Conservation (phyloP, 2,113 vertebrate species). For the Tonatia bakeri region DNA sequence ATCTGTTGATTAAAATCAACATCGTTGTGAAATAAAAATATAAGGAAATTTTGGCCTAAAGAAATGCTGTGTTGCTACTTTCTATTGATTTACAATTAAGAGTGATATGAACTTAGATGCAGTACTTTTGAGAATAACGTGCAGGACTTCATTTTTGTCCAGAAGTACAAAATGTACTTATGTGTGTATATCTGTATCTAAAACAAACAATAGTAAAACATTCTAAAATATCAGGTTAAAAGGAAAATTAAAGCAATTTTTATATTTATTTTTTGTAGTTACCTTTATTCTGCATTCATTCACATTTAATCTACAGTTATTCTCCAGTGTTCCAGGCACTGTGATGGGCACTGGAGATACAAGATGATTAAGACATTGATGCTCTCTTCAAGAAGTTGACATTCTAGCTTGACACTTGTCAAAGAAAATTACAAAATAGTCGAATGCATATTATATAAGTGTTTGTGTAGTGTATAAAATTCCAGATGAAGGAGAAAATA, state of each 20-base stretch:
- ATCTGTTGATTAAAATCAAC: slow-evolving; percentile 31
- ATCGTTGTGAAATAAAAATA: neutral
- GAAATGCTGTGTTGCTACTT: neutral
- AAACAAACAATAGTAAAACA: neutral
- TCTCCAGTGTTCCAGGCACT: neutral
- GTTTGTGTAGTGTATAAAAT: neutral
- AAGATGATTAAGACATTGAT: neutral
- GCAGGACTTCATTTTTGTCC: neutral
- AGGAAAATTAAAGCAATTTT: neutral
- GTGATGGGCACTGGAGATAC: neutral
- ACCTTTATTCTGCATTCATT: neutral
- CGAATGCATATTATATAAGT: neutral
- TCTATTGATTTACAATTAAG: neutral
- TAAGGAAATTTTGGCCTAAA: neutral
- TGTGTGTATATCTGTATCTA: neutral
- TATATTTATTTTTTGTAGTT: neutral
- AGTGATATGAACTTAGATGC: neutral
- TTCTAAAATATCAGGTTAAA: neutral
- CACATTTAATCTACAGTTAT: neutral
- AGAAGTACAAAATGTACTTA: neutral
- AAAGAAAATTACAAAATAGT: neutral
- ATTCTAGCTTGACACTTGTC: neutral
- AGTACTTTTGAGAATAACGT: neutral
- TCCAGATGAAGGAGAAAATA: neutral
- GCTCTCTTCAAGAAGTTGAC: neutral